These are phyloP conservation scores for Sycobia sp. DNA, from an alignment of 1,140 invertebrate species.

Conservation along the genomic window DNA sequence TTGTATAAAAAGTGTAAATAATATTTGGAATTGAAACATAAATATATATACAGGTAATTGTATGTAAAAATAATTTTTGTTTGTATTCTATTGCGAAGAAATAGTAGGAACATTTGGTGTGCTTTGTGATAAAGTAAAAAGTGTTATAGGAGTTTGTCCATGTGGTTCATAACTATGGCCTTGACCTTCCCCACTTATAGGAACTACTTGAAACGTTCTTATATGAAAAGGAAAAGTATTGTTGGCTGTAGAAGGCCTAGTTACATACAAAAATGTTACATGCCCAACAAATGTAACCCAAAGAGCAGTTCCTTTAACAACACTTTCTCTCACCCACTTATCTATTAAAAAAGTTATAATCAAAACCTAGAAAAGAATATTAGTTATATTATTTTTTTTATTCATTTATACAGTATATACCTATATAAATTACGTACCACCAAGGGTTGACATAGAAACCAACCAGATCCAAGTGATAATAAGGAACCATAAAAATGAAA, in stretches of 20 bases:
- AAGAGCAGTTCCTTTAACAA: constrained; percentile 79
- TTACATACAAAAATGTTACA: constrained; percentile 72
- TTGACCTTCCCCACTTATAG: constrained; percentile 45
- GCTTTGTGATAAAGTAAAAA: constrained; percentile 42
- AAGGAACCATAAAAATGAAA: constrained; percentile 78
- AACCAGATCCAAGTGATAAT: constrained; percentile 78
- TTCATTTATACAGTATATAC: constrained; percentile 7
- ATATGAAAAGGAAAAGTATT: constrained; percentile 54
- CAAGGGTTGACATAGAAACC: constrained; percentile 51
- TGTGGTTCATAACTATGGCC: constrained; percentile 50
- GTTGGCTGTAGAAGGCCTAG: constrained; percentile 48
- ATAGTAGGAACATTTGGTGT: constrained; percentile 25
- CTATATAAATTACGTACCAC: constrained; percentile 42
- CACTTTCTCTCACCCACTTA: constrained; percentile 89
- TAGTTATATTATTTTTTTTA: constrained; percentile 4
- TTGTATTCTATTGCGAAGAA: constrained; percentile 8
- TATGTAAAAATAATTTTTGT: constrained; percentile 9
- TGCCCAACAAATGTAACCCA: constrained; percentile 80
- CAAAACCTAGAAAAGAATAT: constrained; percentile 72
- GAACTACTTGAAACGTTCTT: constrained; percentile 52
- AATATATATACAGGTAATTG: constrained; percentile 6
- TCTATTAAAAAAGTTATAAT: constrained; percentile 83
- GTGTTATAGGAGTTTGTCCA: constrained; percentile 32
- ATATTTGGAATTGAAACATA: constrained; percentile 18
- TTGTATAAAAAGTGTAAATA: constrained; percentile 27